A percentile compares a stretch with the other conserved stretches of the same genome.
Conservation (phyloP, 2,888 invertebrate genomes). For the Sthenelais limicola region DNA sequence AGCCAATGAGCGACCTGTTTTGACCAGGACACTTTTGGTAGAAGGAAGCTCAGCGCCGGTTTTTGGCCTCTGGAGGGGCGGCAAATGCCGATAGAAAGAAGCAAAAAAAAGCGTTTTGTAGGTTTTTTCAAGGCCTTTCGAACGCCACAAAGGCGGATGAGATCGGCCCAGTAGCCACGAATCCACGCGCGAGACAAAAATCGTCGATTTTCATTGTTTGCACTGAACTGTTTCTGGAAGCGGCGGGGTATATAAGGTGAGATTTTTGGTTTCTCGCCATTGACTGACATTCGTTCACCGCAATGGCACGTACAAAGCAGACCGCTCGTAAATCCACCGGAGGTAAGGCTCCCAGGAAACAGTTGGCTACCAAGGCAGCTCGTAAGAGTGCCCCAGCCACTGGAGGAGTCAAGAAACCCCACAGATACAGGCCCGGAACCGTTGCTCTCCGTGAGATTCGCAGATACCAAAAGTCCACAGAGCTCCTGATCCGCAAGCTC, state of each 20-base stretch:
- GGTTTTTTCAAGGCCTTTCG: too few relatives aligned
- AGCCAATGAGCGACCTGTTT: slow-evolving; percentile 2
- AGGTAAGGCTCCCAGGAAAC: slow-evolving; percentile 72
- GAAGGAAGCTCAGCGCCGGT: too few relatives aligned
- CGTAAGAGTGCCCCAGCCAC: slow-evolving; percentile 73
- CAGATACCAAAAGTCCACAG: slow-evolving; percentile 72
- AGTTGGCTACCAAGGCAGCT: slow-evolving; percentile 72
- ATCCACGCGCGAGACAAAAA: too few relatives aligned
- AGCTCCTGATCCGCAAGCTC: slow-evolving; percentile 71
- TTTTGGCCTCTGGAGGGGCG: too few relatives aligned
- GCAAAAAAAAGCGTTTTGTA: too few relatives aligned
- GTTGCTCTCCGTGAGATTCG: slow-evolving; percentile 72
- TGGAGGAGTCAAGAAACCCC: slow-evolving; percentile 72
- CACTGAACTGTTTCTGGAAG: not conserved
- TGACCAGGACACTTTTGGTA: too few relatives aligned
- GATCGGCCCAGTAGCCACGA: not conserved
- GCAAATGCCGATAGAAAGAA: too few relatives aligned
- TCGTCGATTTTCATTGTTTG: not conserved
- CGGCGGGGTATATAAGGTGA: not conserved
- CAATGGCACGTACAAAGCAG: slow-evolving; percentile 73
- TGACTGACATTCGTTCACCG: not conserved
- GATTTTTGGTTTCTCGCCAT: not conserved
- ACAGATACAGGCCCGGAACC: slow-evolving; percentile 73
- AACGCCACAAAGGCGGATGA: too few relatives aligned
- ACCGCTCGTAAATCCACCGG: slow-evolving; percentile 73